Conservation (phyloP, 2,797 vertebrate species). For the Gobio occitaniae region DNA sequence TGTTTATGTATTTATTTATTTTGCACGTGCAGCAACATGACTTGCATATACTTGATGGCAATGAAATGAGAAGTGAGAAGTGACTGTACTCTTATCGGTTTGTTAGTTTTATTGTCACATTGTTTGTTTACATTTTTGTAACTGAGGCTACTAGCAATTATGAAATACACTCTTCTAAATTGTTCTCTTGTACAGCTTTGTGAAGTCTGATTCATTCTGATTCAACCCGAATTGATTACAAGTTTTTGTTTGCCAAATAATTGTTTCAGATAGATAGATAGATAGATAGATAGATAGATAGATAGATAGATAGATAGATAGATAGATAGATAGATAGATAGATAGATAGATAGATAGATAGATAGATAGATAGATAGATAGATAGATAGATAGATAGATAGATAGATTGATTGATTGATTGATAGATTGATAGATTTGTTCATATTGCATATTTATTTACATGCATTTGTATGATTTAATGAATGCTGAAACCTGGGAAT, state of each 20-base stretch:
- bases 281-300: too few relatives aligned
- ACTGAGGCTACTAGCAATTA: rapidly evolving
- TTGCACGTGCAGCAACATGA: not conserved
- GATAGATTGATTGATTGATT: too few relatives aligned
- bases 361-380: too few relatives aligned
- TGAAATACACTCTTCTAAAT: not conserved
- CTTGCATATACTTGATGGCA: not conserved
- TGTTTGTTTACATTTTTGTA: not conserved
- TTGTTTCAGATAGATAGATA: too few relatives aligned
- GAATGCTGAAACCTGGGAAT: not conserved
- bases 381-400: too few relatives aligned
- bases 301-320: too few relatives aligned
- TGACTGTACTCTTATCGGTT: not conserved
- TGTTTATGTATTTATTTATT: not conserved
- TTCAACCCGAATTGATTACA: not conserved
- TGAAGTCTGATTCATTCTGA: not conserved
- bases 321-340: too few relatives aligned
- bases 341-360: too few relatives aligned
- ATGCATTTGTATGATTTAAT: conserved; percentile 14
- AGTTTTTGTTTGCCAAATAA: too few relatives aligned
- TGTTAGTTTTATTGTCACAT: too few relatives aligned
- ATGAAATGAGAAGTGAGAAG: not conserved
- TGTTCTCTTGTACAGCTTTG: not conserved
- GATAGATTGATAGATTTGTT: too few relatives aligned
- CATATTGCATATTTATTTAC: too few relatives aligned